Conservation (phyloP, 2,797 vertebrate species). For the Lepilemur septentrionalis region DNA sequence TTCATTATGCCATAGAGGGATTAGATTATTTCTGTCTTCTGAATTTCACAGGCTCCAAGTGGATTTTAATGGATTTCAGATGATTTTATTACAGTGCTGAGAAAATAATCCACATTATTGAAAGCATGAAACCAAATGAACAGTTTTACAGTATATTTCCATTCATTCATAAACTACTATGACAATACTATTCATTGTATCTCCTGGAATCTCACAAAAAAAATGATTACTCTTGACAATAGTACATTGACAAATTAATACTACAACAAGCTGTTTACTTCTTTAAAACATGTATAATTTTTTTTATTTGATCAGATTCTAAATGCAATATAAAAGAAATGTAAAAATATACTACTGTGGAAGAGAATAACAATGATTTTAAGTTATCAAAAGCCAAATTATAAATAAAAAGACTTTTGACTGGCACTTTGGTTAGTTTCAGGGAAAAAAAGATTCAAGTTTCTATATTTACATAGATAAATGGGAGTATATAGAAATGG, state of each 20-base stretch:
- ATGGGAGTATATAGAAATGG: not conserved
- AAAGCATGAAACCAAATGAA: constrained; percentile 31
- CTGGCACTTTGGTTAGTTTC: not conserved
- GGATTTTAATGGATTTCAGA: constrained; percentile 58
- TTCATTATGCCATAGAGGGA: not conserved
- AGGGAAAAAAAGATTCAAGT: not conserved
- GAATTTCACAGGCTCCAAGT: constrained; percentile 30
- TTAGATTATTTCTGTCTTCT: constrained; percentile 58
- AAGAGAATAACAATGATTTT: constrained; percentile 22
- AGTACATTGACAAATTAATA: constrained; percentile 12
- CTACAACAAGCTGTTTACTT: not conserved
- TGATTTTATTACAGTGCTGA: not conserved
- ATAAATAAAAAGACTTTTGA: constrained; percentile 17
- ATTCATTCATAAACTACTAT: constrained; percentile 45
- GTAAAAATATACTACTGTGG: not conserved
- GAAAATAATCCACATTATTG: not conserved
- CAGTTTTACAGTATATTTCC: constrained; percentile 1
- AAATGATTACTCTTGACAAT: constrained; percentile 18
- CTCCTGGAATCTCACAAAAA: not conserved
- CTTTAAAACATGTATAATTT: not conserved
- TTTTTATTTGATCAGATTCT: constrained; percentile 10
- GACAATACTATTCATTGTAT: not conserved
- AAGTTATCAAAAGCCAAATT: constrained; percentile 40
- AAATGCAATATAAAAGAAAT: constrained; percentile 11
- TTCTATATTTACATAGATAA: not conserved